Evolutionary conservation across 2,113 vertebrate genomes (phyloP).

Genomic region (Passer montanus): DNA sequence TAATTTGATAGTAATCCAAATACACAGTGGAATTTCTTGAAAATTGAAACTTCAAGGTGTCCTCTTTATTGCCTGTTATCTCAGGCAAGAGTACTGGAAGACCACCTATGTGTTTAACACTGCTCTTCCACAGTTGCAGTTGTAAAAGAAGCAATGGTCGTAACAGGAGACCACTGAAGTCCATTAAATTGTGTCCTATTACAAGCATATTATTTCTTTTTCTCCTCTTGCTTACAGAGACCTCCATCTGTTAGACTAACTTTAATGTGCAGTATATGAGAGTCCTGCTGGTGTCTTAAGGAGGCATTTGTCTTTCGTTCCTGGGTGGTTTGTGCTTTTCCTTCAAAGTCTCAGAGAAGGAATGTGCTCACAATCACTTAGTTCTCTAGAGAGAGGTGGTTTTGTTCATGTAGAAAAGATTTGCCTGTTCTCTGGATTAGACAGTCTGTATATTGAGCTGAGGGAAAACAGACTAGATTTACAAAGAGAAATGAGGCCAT

Average conservation of each 20-base stretch:
- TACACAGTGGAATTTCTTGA: constrained; percentile 53
- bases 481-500: neutral
- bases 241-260: constrained; percentile 27
- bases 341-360: neutral
- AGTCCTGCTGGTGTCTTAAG: constrained; percentile 26
- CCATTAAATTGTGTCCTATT: constrained; percentile 40
- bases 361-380: neutral
- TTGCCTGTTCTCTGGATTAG: neutral
- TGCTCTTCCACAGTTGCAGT: neutral
- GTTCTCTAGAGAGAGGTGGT: neutral
- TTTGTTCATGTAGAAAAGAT: neutral
- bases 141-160: neutral
- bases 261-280: neutral
- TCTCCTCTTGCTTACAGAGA: constrained; percentile 30
- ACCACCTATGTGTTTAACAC: constrained; percentile 41
- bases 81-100: constrained; percentile 27
- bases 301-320: constrained; percentile 28
- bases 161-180: constrained; percentile 26
- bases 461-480: neutral
- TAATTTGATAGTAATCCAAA: constrained; percentile 59
- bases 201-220: neutral
- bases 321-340: constrained; percentile 18
- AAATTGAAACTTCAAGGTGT: constrained; percentile 62
- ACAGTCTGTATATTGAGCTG: neutral
- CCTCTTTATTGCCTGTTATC: constrained; percentile 50